These are phyloP conservation scores for Sciurus niger DNA, from an alignment of 2,113 vertebrate species.

Conservation along the genomic window DNA sequence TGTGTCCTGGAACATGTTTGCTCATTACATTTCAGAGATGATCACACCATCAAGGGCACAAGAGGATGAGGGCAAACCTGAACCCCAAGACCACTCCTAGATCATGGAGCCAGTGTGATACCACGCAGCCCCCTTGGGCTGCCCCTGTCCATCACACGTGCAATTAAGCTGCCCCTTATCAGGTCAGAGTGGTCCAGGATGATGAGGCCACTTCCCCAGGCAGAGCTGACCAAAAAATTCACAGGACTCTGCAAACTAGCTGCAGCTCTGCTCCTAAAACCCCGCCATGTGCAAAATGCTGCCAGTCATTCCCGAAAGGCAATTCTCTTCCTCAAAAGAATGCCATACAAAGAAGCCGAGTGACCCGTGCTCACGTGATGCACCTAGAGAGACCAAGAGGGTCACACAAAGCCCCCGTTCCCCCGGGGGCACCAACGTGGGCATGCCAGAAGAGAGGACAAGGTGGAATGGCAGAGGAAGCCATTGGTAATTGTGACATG, in stretches of 20 bases:
- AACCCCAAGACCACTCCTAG: not conserved
- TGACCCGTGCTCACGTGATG: no score
- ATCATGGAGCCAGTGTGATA: not conserved
- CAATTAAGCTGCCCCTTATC: not conserved
- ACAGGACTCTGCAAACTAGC: not conserved
- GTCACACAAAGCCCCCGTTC: not conserved
- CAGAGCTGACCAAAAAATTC: not conserved
- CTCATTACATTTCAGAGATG: not conserved
- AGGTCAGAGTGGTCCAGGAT: not conserved
- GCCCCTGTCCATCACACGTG: not conserved
- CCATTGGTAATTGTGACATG: not conserved
- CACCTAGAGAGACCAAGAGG: not conserved
- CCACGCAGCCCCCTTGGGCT: not conserved
- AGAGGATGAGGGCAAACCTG: slow-evolving; percentile 20
- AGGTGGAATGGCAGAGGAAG: not conserved
- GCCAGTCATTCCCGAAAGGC: not conserved
- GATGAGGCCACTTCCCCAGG: not conserved
- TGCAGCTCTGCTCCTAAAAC: not conserved
- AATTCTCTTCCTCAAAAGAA: not conserved
- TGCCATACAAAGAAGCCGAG: not conserved
- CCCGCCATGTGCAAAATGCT: not conserved
- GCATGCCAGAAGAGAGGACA: not conserved
- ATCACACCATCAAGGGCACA: not conserved
- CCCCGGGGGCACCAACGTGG: not conserved
- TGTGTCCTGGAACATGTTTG: not conserved